Evolutionary conservation across 2,888 invertebrate genomes (phyloP), one percentile per base, ranked within the genome.

Genomic region (Pyrrhosoma nymphula): DNA sequence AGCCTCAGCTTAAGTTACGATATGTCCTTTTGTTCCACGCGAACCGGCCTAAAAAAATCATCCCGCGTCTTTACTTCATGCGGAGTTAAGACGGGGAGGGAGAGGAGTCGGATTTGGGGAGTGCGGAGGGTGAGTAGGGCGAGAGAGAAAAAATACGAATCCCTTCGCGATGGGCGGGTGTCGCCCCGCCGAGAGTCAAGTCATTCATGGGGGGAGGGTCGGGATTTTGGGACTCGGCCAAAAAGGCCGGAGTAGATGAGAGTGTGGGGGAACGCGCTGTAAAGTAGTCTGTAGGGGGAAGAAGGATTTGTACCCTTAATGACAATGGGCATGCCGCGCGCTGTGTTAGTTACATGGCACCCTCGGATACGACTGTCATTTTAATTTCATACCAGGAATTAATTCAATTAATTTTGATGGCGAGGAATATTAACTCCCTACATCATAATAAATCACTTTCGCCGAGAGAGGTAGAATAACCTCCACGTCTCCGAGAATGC

Each of bases 261-360:
- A 69, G 69, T 8, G 69, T 26, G 69, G 69, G n/a, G 69, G 60
- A 60, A 82, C 82, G 82, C 16, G 82, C 35, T 82, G 82, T 35
- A 26, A 35, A 82, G 14, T 35, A 82, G 82, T 35, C 30, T 23
- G 82, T 16, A 26, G 35, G 18, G 75, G 35, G 82, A 35, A 30
- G 82, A 26, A 69, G 82, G 35, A 82, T 82, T 82, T 35, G 82
- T 82, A 30, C 82, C 35, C 82, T 35, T 82, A 82, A 82, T 82
- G 82, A 82, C 35, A 82, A 82, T 82, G n/a, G 35, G 82, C 82
- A 35, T 18, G 30, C 35, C 35, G 69, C 69, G 47, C 8, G 47
- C 47, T 47, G 26, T n/a, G 69, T 69, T n/a, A n/a, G 26, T 26
- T n/a, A 30, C 12, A 82, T 18, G 14, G 35, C 4, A 69, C 69